Evolutionary conservation across 2,113 vertebrate genomes (phyloP).

Genomic region (Acinonyx jubatus): DNA sequence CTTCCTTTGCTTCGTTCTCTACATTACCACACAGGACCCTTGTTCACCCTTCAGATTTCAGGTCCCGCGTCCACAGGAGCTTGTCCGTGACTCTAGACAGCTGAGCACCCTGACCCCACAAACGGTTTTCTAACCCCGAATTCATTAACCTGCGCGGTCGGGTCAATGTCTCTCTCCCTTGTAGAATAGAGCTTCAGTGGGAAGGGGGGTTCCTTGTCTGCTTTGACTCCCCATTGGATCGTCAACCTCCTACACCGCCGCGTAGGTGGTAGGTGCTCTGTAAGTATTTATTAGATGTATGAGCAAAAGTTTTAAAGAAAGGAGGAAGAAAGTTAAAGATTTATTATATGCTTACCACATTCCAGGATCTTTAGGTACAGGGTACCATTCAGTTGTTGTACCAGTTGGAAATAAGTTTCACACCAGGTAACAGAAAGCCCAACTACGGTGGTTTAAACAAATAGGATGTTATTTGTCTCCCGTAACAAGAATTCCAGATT

Average conservation of each 20-base stretch:
- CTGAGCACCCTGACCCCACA: too few species aligned
- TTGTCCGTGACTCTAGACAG: not conserved
- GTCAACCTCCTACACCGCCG: accelerated
- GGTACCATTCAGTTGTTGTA: not conserved
- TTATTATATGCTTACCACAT: not conserved
- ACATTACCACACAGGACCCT: not conserved
- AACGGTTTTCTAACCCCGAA: not conserved
- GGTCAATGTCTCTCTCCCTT: accelerated
- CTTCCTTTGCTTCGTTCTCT: not conserved
- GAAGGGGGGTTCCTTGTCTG: not conserved
- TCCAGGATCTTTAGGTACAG: not conserved
- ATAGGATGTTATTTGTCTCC: not conserved
- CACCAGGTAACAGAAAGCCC: not conserved
- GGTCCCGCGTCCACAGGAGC: not conserved
- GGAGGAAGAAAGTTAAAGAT: not conserved
- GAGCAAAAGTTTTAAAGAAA: not conserved
- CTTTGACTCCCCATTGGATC: not conserved
- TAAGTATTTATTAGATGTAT: not conserved
- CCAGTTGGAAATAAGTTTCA: not conserved
- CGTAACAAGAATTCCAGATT: not conserved
- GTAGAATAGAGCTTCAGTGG: not conserved
- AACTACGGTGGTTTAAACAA: not conserved
- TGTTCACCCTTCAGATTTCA: not conserved
- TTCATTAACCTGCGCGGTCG: not conserved
- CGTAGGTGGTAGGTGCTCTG: not conserved